Base-by-base conservation (phyloP, 1,140 invertebrate genomes). In the Metopolophium dirhodum region DNA sequence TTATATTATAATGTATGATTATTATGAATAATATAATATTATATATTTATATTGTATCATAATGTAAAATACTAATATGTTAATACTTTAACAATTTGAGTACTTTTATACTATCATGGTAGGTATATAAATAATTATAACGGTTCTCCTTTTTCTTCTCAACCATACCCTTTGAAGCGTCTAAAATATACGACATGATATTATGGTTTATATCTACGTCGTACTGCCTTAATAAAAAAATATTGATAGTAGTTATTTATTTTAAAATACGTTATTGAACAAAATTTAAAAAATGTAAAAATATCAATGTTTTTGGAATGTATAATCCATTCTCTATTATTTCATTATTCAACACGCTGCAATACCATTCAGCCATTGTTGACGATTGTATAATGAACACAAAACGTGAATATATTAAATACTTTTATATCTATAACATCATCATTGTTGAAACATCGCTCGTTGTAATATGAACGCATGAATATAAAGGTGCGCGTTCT, bases 321-420 rank as follows among this genome's bases (percentile, higher is more conserved):
- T 1, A 83, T 83, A 83, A 83, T 37, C 35, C 35, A 9, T 37
- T 37, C 77, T 22, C 35, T 37, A 83, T 37, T 37, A 83, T 83
- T 83, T 37, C 35, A 83, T 41, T 83, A 83, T 83, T 83, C 26
- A 86, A 47, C 26, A 45, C 14, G 35, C n/a, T 41, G 30, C 23
- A 45, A 47, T 86, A 18, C 26, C 45, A 86, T n/a, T 45, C n/a
- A 37, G 18, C 35, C 35, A 41, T 86, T 86, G 85, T 86, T 14
- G 45, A 47, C 85, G 85, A 47, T 47, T 86, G 41, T 86, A 47
- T 86, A 86, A 86, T 47, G 30, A 86, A 47, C 85, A 86, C 85
- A 86, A 86, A 86, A 86, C 6, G 41, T 86, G 85, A 86, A 86
- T 86, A 86, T 30, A 86, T 86, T 86, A 86, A 86, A 86, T 30